Evolutionary conservation across 2,113 vertebrate species (phyloP).

Genomic region (Engystomops pustulosus): DNA sequence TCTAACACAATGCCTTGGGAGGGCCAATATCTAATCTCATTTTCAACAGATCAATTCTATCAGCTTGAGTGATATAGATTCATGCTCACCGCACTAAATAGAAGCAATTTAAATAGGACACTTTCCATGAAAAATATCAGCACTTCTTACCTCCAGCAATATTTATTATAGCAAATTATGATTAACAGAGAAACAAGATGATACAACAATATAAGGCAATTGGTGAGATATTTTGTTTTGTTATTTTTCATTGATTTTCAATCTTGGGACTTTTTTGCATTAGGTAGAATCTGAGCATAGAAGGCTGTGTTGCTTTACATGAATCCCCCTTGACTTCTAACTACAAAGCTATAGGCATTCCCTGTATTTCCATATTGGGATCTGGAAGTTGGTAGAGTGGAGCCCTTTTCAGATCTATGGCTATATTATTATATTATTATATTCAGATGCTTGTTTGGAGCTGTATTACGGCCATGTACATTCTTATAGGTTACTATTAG

Average conservation of each 20-base stretch:
- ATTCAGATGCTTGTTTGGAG: no score
- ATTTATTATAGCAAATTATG: conserved; percentile 4
- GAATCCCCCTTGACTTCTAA: not conserved
- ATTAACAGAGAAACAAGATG: conserved; percentile 8
- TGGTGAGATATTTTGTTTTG: not conserved
- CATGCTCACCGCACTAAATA: not conserved
- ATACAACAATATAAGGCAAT: not conserved
- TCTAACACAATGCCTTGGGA: conserved; percentile 2
- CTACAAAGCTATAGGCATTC: not conserved
- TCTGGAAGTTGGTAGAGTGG: not conserved
- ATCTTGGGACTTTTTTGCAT: not conserved
- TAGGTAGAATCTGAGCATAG: not conserved
- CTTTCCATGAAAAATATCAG: not conserved
- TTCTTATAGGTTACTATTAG: no score
- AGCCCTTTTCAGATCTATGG: not conserved
- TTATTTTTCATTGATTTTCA: conserved; percentile 8
- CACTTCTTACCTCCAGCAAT: no score
- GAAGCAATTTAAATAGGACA: conserved; percentile 2
- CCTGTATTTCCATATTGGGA: not conserved
- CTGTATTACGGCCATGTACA: no score
- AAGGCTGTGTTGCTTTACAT: not conserved
- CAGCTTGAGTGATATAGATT: conserved; percentile 20
- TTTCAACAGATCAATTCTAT: conserved; percentile 26
- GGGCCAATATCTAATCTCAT: conserved; percentile 17
- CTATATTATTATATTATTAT: no score